Base-by-base conservation (phyloP, 2,113 vertebrate genomes). In the Brachyhypopomus occidentalis region DNA sequence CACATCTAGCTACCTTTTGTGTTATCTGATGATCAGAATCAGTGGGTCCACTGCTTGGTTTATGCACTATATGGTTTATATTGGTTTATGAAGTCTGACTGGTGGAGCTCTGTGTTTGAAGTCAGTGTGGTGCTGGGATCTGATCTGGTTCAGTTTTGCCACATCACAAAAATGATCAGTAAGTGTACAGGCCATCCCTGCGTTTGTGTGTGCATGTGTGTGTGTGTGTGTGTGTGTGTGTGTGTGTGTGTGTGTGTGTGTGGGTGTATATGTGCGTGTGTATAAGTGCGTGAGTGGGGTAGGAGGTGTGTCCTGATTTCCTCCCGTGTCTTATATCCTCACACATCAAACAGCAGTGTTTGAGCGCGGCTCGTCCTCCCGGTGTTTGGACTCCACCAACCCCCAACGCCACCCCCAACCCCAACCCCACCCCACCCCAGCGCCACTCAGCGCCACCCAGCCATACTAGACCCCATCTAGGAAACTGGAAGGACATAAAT, bases 311-410 rank as follows among this genome's bases (percentile, higher is more conserved):
- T 63, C 52, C 84, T 45, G 52, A 30, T 55, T 73, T 60, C 36
- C 77, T 81, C 78, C 84, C 85, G 77, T 85, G 23, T 70, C 64
- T 77, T 74, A 78, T 80, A 86, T 78, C 84, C 88, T 85, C n/a
- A 62, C 82, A 86, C 86, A 48, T 83, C 84, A 82, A 81, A 45
- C 76, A 66, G 82, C 90, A 89, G 85, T 82, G 89, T 90, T 92
- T 73, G 77, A 91, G 89, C 87, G 77, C 88, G 88, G 88, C 86
- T 77, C 30, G 69, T 41, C 67, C 78, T 72, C 38, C 16, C 56
- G 9, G 12, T 14, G 63, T 66, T 19, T 22, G 36, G 64, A 69
- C 64, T 69, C 17, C 17, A 16, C 30, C 30, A 30, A 30, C 30
- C 30, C 30, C 30, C 30, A 3, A 30, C 30, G 3, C 30, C 30